phyloP scores from a whole-genome alignment of 37 sponge, comb jelly and placozoan species.

The Chondrilla cf. caribensis region DNA sequence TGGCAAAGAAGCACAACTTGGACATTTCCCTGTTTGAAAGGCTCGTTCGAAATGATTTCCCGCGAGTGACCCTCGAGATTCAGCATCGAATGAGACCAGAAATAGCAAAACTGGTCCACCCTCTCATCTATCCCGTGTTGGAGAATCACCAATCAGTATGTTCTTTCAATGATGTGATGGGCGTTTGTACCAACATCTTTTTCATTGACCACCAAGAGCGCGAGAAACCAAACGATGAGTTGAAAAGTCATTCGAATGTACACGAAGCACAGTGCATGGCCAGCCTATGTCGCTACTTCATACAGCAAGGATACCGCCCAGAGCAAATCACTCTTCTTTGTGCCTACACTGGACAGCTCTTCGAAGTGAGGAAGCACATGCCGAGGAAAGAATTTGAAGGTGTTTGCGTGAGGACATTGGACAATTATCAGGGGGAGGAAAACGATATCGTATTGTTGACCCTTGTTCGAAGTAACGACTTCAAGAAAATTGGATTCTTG shows the following conservation, averaged over 20 bases:
- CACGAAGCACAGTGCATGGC: constrained; percentile 50
- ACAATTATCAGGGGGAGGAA: constrained; percentile 97
- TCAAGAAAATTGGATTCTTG: constrained; percentile 73
- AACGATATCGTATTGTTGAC: constrained; percentile 90
- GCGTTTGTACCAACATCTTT: constrained; percentile 60
- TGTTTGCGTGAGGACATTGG: constrained; percentile 66
- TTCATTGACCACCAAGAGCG: constrained; percentile 53
- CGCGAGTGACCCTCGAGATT: constrained; percentile 66
- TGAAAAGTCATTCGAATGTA: constrained; percentile 35
- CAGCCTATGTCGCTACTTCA: constrained; percentile 32
- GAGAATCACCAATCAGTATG: constrained; percentile 45
- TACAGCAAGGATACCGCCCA: constrained; percentile 51
- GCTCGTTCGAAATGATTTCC: constrained; percentile 57
- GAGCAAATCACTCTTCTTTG: constrained; percentile 80
- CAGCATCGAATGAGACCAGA: constrained; percentile 96
- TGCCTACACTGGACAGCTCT: constrained; percentile 81
- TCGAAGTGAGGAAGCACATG: constrained; percentile 42
- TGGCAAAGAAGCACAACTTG: constrained; percentile 75
- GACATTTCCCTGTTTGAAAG: constrained; percentile 91
- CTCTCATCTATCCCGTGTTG: constrained; percentile 29
- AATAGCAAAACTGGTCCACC: constrained; percentile 49
- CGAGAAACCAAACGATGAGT: constrained; percentile 34
- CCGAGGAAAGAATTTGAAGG: constrained; percentile 54
- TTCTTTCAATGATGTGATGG: constrained; percentile 46
- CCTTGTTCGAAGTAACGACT: constrained; percentile 72